Conservation (phyloP, 2,113 vertebrate genomes). For the Pardalotus punctatus region DNA sequence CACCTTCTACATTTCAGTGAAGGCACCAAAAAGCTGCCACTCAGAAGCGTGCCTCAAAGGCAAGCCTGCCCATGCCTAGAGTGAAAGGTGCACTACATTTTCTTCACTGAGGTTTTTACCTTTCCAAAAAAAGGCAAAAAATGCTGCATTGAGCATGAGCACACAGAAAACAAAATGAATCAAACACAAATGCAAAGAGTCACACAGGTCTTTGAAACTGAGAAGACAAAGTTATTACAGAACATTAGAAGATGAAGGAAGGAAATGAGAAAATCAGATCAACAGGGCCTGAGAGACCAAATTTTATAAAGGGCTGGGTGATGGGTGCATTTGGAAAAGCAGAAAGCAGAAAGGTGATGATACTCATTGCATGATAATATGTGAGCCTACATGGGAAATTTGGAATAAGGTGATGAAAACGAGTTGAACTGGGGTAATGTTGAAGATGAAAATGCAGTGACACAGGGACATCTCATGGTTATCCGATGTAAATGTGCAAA, state of each 20-base stretch:
- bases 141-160: not conserved
- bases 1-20: not conserved
- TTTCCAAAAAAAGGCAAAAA: not conserved
- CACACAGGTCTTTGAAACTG: not conserved
- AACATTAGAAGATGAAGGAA: not conserved
- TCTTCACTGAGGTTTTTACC: not conserved
- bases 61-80: not conserved
- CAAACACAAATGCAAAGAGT: not conserved
- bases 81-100: not conserved
- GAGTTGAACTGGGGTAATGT: rapidly evolving
- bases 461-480: not conserved
- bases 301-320: not conserved
- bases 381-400: not conserved
- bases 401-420: not conserved
- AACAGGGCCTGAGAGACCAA: not conserved
- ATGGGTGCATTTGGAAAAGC: not conserved
- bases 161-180: not conserved
- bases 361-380: not conserved
- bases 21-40: not conserved
- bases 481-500: not conserved
- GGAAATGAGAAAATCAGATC: not conserved
- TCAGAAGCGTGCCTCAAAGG: not conserved
- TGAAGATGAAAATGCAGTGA: not conserved
- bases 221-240: not conserved
- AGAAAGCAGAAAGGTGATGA: not conserved